Evolutionary conservation across 2,797 vertebrate species (phyloP), one percentile per base, ranked within the genome.

Genomic region (Argya squamiceps): DNA sequence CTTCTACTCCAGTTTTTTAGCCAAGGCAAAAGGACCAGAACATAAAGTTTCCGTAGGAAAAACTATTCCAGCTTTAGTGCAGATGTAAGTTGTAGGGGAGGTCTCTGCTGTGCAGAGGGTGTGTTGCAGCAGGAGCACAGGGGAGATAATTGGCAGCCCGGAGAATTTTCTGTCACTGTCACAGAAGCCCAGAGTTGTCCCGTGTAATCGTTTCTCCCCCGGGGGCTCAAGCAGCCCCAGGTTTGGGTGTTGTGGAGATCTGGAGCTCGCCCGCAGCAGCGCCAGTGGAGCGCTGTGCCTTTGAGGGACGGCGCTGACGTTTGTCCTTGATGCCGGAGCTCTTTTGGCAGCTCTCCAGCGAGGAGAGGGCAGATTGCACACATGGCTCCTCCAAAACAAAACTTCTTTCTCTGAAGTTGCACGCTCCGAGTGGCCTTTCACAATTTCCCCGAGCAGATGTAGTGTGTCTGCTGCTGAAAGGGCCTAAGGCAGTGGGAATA

Each of bases 261-360:
- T 15, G 68, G 46, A 37, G 69, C 53, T 58, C 39, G 55, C 43
- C 50, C 1, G 11, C 83, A 62, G 88, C 76, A 56, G 22, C 21
- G 29, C 83, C 77, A 17, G 52, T 67, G 63, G 59, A 82, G 83
- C 47, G 77, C 89, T 37, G 84, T 69, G 92, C 91, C 93, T 94
- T 55, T 80, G 82, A 80, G 96, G 86, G 91, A 85, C 9, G 0
- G 87, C 7, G 3, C 81, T 94, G 94, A 83, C 34, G 68, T 91
- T 91, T 70, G 87, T 93, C 93, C 89, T 91, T 79, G 91, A 12
- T 80, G 71, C 64, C 11, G 70, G 56, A 88, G 92, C 84, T 74
- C 34, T 43, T 39, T 3, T 93, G 96, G 93, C 96, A 64, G 81
- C 12, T 75, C 79, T 92, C 91, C 95, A 96, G 79, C n/a, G 2